phyloP scores from a whole-genome alignment of 30 jellyfish, hydroid and myxozoan species.

The Cassiopea xamachana region DNA sequence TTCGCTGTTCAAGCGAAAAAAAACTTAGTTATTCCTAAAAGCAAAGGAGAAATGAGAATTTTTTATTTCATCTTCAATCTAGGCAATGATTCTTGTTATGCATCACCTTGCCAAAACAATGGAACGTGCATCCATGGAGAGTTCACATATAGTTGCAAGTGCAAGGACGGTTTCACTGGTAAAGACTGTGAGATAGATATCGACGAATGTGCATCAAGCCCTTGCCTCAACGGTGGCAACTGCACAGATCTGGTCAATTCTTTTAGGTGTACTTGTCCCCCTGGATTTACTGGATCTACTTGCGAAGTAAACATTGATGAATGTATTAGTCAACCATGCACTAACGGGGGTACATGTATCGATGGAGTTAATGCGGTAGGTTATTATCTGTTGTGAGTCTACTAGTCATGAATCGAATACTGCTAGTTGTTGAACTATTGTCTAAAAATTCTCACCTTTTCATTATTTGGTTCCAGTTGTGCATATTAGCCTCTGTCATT shows the following conservation, averaged over 20 bases:
- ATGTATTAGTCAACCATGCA: conserved; percentile 84
- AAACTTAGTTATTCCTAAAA: no score
- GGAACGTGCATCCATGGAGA: conserved; percentile 89
- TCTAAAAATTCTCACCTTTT: no score
- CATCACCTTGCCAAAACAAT: conserved; percentile 81
- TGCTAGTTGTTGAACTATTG: no score
- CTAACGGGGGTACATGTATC: conserved; percentile 73
- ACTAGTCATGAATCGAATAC: no score
- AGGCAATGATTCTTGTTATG: conserved; percentile 86
- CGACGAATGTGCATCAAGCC: conserved; percentile 59
- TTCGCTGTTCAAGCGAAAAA: no score
- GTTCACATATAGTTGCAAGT: conserved; percentile 73
- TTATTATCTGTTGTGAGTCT: conserved; percentile 10
- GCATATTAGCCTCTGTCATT: no score
- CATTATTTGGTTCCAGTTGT: no score
- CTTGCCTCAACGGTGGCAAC: conserved; percentile 69
- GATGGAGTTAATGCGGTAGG: conserved; percentile 77
- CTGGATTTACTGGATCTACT: conserved; percentile 83
- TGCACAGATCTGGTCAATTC: conserved; percentile 67
- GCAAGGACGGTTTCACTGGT: conserved; percentile 93
- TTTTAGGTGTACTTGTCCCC: conserved; percentile 74
- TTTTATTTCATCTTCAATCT: not conserved
- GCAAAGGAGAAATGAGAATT: no score
- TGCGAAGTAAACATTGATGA: conserved; percentile 90
- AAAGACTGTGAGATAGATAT: conserved; percentile 55